These are phyloP conservation scores for Pinna nobilis DNA, from an alignment of 1,140 invertebrate genomes.

Conservation along the genomic window DNA sequence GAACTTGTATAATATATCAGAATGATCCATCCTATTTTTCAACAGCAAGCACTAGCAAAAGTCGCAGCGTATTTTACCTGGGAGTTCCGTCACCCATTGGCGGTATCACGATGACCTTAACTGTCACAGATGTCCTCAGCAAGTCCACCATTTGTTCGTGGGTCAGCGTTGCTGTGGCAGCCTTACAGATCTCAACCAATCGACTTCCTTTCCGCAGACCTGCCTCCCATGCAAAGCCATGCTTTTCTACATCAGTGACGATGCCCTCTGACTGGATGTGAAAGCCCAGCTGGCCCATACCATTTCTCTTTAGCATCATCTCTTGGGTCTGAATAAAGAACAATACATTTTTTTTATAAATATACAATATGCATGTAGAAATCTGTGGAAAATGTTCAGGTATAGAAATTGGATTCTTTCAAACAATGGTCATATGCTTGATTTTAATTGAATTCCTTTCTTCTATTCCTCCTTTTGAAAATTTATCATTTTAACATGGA, in stretches of 20 bases:
- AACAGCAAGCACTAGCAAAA: background rate
- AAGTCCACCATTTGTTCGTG: conserved; percentile 97
- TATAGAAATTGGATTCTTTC: background rate
- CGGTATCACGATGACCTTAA: conserved; percentile 89
- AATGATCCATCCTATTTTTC: no score
- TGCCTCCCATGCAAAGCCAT: conserved; percentile 91
- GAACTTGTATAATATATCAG: no score
- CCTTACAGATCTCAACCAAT: conserved; percentile 87
- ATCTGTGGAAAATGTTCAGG: background rate
- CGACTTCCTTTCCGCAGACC: conserved; percentile 91
- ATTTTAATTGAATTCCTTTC: no score
- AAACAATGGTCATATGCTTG: no score
- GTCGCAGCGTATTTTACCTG: conserved; percentile 65
- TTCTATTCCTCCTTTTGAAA: no score
- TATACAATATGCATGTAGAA: background rate
- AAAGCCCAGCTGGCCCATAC: conserved; percentile 92
- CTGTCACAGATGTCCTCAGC: conserved; percentile 90
- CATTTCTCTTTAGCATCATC: conserved; percentile 85
- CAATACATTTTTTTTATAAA: background rate
- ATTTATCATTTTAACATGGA: no score
- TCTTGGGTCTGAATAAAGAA: conserved; percentile 78
- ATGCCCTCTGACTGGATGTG: conserved; percentile 97
- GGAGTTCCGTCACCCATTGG: conserved; percentile 82
- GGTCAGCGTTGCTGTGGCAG: conserved; percentile 90
- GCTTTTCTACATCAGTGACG: conserved; percentile 93